Base-by-base conservation (phyloP, 2,888 invertebrate species). In the Laothoe populi region DNA sequence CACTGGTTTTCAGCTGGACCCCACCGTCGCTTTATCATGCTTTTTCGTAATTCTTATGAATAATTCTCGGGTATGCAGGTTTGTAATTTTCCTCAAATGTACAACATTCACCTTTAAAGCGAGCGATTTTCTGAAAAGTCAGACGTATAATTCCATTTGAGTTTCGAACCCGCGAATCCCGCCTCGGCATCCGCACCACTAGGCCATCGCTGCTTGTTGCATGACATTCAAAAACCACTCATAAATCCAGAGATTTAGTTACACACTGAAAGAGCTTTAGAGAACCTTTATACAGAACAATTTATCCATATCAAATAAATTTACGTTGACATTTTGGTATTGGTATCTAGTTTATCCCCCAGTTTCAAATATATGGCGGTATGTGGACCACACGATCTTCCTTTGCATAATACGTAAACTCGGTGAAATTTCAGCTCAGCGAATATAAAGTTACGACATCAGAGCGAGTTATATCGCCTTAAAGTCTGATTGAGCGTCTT, bases 381-480 rank as follows among this genome's bases (percentile, higher is more conserved):
- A 75, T 85, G 82, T 85, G 82, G 79, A 82, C 82, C 81, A 76
- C 78, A 82, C 80, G 79, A 82, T 78, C 76, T 78, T 70, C 75
- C 72, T 83, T 81, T 87, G 79, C 83, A 86, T 87, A 86, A 87
- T 87, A 78, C 72, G 80, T 79, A 79, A 82, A 80, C 75, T 79
- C 74, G 64, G 72, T 69, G 80, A 81, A 84, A 81, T 82, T 78
- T 81, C 70, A 83, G 71, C 78, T 83, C 81, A 80, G 83, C 81
- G 80, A 82, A 87, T 86, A 87, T 83, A 86, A 86, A 88, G 84
- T 86, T 82, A 81, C 82, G 77, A 77, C 75, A 72, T 70, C 69
- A 70, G 72, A 75, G 68, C 71, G n/a, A 60, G 60, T 57, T 70
- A 74, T 76, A 75, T 63, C 66, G 78, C 74, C 78, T 78, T 80